A percentile compares a stretch with the other conserved stretches of the same genome.
Conservation (phyloP, 1,140 invertebrate species). For the Trichomalopsis sarcophagae region DNA sequence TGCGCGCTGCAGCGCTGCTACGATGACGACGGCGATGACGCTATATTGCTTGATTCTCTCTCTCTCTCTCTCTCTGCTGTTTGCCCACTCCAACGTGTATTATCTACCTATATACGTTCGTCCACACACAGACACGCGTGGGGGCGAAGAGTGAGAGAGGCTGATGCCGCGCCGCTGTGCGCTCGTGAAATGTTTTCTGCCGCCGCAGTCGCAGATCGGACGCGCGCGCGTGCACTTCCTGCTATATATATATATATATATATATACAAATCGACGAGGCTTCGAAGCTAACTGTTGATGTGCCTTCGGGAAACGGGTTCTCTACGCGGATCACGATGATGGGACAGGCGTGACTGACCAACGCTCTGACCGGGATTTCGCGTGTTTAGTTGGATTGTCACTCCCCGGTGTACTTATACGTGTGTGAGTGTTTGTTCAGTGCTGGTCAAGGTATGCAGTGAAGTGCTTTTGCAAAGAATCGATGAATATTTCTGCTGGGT, state of each 20-base stretch:
- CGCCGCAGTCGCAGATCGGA: constrained; percentile 38
- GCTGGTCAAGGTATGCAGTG: no score
- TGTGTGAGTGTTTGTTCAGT: neutral
- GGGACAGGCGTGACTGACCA: neutral
- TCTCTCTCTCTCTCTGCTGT: no score
- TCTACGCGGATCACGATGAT: neutral
- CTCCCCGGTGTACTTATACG: no score
- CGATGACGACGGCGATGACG: neutral
- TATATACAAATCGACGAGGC: neutral
- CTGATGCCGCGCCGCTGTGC: neutral
- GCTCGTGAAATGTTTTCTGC: constrained; percentile 26
- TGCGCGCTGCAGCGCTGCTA: no score
- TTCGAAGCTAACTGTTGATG: neutral
- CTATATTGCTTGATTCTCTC: neutral
- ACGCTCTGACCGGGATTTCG: neutral
- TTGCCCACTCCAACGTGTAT: constrained; percentile 54
- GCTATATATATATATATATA: neutral
- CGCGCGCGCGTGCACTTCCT: constrained; percentile 40
- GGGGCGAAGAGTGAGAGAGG: constrained; percentile 51
- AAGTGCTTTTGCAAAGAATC: neutral
- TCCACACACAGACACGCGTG: constrained; percentile 20
- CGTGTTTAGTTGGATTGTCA: neutral
- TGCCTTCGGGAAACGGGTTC: neutral
- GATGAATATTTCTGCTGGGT: neutral
- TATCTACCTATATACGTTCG: neutral